Percentiles rank a stretch among this genome's conserved stretches.
Conservation (phyloP, 2,113 vertebrate genomes). For the Periophthalmodon schlosseri region DNA sequence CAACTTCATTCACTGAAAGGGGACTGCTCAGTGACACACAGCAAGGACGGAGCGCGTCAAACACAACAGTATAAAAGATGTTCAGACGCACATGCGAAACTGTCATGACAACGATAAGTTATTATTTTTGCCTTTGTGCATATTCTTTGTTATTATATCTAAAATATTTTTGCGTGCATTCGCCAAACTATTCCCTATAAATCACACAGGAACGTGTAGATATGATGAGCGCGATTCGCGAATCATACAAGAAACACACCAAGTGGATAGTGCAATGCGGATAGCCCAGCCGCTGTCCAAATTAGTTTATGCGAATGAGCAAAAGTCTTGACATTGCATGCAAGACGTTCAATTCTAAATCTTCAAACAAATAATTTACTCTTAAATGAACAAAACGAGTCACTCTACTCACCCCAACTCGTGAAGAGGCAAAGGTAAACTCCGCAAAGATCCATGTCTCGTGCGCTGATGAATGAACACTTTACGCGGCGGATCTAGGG, state of each 20-base stretch:
- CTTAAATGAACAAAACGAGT: not conserved
- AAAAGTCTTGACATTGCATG: not conserved
- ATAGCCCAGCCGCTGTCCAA: not conserved
- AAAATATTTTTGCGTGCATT: not conserved
- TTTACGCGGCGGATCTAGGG: conserved; percentile 38
- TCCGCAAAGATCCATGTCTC: conserved; percentile 77
- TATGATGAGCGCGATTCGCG: too few relatives aligned
- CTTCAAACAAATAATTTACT: not conserved
- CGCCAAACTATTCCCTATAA: not conserved
- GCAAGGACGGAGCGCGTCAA: conserved; percentile 32
- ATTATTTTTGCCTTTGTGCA: not conserved
- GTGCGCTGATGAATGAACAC: conserved; percentile 21
- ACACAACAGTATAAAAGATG: conserved; percentile 19
- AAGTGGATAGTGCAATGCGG: not conserved
- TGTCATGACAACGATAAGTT: not conserved
- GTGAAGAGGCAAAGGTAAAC: conserved; percentile 73
- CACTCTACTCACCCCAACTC: conserved; percentile 71
- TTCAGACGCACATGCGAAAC: not conserved
- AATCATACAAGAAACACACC: not conserved
- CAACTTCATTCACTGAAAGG: conserved; percentile 56
- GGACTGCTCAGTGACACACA: conserved; percentile 34
- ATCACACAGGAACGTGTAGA: too few relatives aligned
- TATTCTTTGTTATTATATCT: not conserved
- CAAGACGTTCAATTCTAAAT: not conserved
- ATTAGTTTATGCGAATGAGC: not conserved